Conservation (phyloP, 2,113 vertebrate genomes). For the Isichthys henryi region DNA sequence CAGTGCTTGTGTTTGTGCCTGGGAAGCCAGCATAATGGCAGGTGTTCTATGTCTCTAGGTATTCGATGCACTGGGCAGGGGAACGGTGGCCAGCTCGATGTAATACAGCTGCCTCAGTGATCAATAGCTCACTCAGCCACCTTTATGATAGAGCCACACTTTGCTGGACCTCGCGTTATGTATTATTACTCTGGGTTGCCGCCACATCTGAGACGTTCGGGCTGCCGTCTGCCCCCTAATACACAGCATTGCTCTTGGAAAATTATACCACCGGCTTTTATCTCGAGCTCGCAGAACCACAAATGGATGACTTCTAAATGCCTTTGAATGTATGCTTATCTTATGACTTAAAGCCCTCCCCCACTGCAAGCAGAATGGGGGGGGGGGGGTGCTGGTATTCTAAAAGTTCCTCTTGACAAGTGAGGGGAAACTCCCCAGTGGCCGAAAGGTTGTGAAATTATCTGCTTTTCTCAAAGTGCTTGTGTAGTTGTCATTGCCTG, state of each 20-base stretch:
- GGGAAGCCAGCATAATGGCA: background rate
- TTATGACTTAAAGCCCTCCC: background rate
- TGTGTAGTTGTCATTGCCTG: background rate
- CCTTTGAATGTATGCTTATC: background rate
- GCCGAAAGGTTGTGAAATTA: background rate
- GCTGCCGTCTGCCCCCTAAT: background rate
- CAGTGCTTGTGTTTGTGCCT: background rate
- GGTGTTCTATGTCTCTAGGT: background rate
- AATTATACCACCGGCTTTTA: background rate
- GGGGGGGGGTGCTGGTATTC: background rate
- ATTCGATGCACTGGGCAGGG: background rate
- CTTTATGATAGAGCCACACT: background rate
- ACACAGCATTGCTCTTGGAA: background rate
- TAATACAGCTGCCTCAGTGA: background rate
- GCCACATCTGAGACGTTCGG: background rate
- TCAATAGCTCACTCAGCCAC: slow-evolving; percentile 1
- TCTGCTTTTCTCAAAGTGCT: background rate
- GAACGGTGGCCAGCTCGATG: background rate
- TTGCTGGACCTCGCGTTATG: background rate
- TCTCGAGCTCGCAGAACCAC: background rate
- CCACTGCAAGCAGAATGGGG: background rate
- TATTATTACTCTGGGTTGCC: no score
- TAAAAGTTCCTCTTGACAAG: background rate
- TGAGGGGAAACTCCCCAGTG: background rate
- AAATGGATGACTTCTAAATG: background rate